Evolutionary conservation across 2,797 vertebrate species (phyloP).

Genomic region (Microhierax caerulescens): DNA sequence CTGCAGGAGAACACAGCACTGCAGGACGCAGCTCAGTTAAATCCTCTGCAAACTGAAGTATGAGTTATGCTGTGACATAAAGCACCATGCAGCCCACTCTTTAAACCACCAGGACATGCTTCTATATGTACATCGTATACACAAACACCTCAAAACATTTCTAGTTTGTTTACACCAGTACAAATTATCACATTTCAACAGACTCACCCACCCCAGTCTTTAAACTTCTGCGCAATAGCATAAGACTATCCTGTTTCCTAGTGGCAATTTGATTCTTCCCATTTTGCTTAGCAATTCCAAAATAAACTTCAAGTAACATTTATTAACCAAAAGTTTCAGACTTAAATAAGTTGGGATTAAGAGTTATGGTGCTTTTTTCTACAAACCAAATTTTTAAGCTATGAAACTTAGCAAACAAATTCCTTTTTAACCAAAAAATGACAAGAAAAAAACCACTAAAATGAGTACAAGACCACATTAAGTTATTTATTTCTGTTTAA

Average conservation of each 20-base stretch:
- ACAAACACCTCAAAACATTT: not conserved
- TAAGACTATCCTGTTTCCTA: not conserved
- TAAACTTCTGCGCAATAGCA: not conserved
- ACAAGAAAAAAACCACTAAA: not conserved
- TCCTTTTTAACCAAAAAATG: not conserved
- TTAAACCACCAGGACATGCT: not conserved
- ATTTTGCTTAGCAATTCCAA: not conserved
- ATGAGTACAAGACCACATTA: not conserved
- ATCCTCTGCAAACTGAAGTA: not conserved
- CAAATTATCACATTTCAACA: not conserved
- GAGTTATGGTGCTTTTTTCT: not conserved
- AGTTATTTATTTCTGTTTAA: constrained; percentile 1
- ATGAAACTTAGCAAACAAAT: not conserved
- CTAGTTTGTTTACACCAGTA: not conserved
- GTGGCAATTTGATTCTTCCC: not conserved
- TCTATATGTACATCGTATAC: not conserved
- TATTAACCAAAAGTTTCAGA: not conserved
- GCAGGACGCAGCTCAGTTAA: not conserved
- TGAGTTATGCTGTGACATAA: accelerated
- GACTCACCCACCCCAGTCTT: not conserved
- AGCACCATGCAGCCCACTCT: not conserved
- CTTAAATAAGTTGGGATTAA: not conserved
- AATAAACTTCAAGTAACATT: not conserved
- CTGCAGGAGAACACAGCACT: not conserved
- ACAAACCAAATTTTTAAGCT: not conserved